Evolutionary conservation across 2,113 vertebrate species (phyloP).

Genomic region (Hippolais icterina): DNA sequence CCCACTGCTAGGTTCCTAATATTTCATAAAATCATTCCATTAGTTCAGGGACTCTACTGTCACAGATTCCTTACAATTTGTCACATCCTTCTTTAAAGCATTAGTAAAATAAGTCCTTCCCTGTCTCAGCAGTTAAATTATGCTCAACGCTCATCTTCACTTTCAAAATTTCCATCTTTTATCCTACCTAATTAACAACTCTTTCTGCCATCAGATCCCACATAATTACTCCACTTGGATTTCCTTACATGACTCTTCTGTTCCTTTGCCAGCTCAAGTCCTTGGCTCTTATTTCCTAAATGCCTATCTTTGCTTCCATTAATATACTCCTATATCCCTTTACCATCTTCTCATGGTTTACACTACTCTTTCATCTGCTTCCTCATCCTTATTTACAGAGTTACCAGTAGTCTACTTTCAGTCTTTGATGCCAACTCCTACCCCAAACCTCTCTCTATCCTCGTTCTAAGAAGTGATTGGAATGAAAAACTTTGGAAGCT

Average conservation of each 20-base stretch:
- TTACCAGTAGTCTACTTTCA: not conserved
- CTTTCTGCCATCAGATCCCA: conserved; percentile 39
- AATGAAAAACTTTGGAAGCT: conserved; percentile 21
- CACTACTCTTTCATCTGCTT: not conserved
- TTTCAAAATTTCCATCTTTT: not conserved
- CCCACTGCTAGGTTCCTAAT: not conserved
- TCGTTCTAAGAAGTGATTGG: not conserved
- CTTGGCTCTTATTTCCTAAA: conserved; percentile 26
- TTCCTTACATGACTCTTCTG: not conserved
- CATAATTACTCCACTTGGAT: conserved; percentile 30
- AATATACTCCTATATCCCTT: not conserved
- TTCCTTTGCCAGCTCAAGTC: conserved; percentile 29
- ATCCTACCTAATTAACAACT: conserved; percentile 12
- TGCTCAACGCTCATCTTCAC: not conserved
- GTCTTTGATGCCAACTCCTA: not conserved
- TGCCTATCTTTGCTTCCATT: conserved; percentile 2
- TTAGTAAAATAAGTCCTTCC: not conserved
- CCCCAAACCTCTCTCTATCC: not conserved
- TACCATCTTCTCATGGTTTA: conserved; percentile 1
- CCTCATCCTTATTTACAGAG: not conserved
- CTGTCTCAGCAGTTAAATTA: not conserved
- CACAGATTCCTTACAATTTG: not conserved
- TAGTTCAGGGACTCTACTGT: not conserved
- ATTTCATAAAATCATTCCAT: not conserved
- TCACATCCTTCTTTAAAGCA: not conserved